These are phyloP conservation scores for Campylomormyrus tamandua DNA, from an alignment of 2,113 vertebrate species.

Conservation along the genomic window DNA sequence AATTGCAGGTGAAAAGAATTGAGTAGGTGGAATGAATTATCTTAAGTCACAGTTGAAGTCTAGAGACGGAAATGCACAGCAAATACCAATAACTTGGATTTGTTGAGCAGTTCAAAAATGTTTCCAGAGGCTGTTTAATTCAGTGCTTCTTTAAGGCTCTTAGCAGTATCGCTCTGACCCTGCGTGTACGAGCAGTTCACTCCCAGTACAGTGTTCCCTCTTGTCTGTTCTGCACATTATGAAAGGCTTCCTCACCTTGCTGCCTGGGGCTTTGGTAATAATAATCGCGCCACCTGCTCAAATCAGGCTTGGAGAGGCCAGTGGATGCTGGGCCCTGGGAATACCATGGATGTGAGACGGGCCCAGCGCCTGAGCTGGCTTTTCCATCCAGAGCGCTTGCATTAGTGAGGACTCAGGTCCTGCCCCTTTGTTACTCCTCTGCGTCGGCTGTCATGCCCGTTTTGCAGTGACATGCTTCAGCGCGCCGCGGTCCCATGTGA, in stretches of 20 bases:
- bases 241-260: background rate
- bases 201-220: background rate
- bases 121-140: background rate
- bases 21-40: background rate
- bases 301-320: background rate
- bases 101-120: background rate
- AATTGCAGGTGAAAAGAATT: background rate
- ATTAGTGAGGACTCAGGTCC: background rate
- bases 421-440: background rate
- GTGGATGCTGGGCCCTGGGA: background rate
- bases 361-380: background rate
- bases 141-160: background rate
- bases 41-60: background rate
- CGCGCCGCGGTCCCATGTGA: background rate
- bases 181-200: no score
- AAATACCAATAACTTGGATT: constrained; percentile 6
- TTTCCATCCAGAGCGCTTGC: background rate
- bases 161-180: background rate
- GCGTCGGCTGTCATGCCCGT: background rate
- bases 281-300: background rate
- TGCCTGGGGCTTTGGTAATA: background rate
- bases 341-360: background rate
- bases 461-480: background rate
- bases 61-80: background rate
- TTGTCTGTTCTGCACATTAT: background rate